phyloP scores from a whole-genome alignment of 2,888 invertebrate genomes.

The Oscheius onirici region DNA sequence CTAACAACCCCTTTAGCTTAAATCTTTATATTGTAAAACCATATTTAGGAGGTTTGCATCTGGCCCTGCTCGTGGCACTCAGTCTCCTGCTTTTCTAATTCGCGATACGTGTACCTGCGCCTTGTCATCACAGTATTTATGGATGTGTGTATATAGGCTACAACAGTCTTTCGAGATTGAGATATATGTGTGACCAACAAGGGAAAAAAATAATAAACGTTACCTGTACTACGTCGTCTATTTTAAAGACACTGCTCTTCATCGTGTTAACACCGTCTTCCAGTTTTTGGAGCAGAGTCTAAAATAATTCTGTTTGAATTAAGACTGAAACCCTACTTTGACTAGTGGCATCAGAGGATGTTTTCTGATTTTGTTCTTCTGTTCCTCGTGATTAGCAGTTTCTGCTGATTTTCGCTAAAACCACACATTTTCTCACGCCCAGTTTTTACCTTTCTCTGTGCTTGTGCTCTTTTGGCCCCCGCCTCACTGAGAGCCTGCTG shows the following conservation, averaged over 20 bases:
- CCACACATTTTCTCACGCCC: background rate
- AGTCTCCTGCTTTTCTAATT: conserved; percentile 19
- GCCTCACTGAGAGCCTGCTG: conserved; percentile 40
- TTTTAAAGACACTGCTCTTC: conserved; percentile 31
- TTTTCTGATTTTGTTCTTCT: conserved; percentile 29
- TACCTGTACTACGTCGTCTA: conserved; percentile 42
- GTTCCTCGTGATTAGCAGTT: background rate
- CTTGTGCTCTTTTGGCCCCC: conserved; percentile 34
- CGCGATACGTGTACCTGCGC: conserved; percentile 19
- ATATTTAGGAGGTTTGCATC: conserved; percentile 16
- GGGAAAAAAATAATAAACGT: conserved; percentile 17
- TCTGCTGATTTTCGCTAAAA: conserved; percentile 12
- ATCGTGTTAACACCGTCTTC: conserved; percentile 33
- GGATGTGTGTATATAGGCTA: conserved; percentile 16
- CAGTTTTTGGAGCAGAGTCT: conserved; percentile 41
- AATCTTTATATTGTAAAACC: background rate
- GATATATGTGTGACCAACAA: conserved; percentile 14
- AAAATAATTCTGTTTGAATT: conserved; percentile 12
- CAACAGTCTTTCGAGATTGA: conserved; percentile 25
- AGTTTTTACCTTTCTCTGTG: conserved; percentile 28
- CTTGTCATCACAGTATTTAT: conserved; percentile 26
- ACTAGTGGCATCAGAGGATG: conserved; percentile 48
- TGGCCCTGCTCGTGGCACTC: conserved; percentile 13
- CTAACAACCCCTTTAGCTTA: background rate
- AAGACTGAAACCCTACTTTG: conserved; percentile 16